phyloP scores from a whole-genome alignment of 2,113 vertebrate species.

The Calidris pygmaea region DNA sequence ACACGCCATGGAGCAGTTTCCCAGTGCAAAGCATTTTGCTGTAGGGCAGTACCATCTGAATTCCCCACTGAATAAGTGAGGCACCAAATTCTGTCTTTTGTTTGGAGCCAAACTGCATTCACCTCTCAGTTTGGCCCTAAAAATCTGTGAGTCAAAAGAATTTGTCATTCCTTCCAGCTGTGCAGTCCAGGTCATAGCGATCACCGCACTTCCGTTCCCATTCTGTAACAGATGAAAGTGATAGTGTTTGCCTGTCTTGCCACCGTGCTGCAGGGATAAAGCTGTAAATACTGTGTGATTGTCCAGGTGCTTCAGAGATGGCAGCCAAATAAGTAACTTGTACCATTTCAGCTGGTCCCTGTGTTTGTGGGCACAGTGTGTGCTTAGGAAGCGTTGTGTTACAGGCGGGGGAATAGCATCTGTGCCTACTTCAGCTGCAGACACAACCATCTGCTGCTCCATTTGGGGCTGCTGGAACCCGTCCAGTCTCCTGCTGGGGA shows the following conservation, averaged over 20 bases:
- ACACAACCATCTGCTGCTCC: conserved; percentile 48
- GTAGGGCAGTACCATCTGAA: background rate
- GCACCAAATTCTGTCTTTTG: background rate
- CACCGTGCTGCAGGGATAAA: background rate
- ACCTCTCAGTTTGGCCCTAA: background rate
- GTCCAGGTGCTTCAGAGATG: background rate
- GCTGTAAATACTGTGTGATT: background rate
- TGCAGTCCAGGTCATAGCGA: background rate
- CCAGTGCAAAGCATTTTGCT: background rate
- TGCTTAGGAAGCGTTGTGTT: conserved; percentile 5
- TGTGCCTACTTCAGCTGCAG: conserved; percentile 53
- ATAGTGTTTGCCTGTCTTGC: background rate
- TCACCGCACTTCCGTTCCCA: background rate
- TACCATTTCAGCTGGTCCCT: background rate
- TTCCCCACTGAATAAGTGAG: background rate
- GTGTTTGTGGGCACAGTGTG: conserved; percentile 39
- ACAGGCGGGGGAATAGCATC: conserved; percentile 23
- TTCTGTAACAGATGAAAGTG: background rate
- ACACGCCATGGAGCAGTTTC: background rate
- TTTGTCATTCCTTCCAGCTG: background rate
- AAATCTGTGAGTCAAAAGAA: background rate
- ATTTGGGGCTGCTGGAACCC: conserved; percentile 43
- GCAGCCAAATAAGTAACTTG: conserved; percentile 5
- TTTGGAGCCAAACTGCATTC: background rate
- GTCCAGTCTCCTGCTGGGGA: background rate